Evolutionary conservation across 2,888 invertebrate species (phyloP).

Genomic region (Disparrhopalites patrizii): DNA sequence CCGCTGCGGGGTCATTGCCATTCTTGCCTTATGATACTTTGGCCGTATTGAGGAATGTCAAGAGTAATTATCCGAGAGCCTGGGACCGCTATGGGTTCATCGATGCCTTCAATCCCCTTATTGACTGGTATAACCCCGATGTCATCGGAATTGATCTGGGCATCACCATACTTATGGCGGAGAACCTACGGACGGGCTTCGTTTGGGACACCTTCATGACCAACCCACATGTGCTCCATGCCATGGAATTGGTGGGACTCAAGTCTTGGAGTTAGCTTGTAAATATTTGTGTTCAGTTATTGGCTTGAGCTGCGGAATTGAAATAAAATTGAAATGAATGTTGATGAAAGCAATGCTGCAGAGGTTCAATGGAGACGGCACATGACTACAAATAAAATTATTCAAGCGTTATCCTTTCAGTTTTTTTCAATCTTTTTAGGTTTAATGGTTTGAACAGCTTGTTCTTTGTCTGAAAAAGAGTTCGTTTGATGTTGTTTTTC

Average conservation of each 20-base stretch:
- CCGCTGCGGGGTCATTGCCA: constrained; percentile 42
- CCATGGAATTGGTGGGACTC: constrained; percentile 39
- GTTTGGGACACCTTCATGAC: constrained; percentile 42
- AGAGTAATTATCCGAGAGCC: constrained; percentile 33
- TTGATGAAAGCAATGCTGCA: too few relatives aligned
- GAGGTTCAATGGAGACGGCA: too few relatives aligned
- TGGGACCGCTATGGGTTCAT: constrained; percentile 41
- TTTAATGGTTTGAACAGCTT: too few relatives aligned
- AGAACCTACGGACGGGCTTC: constrained; percentile 39
- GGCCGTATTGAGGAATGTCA: constrained; percentile 35
- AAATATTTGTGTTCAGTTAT: too few relatives aligned
- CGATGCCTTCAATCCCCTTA: constrained; percentile 43
- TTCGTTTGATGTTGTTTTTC: too few relatives aligned
- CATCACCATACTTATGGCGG: constrained; percentile 43
- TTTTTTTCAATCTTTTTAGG: too few relatives aligned
- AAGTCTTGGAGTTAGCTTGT: neutral
- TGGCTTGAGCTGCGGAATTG: too few relatives aligned
- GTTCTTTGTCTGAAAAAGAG: too few relatives aligned
- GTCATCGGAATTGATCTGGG: constrained; percentile 46
- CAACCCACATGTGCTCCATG: constrained; percentile 33
- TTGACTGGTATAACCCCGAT: constrained; percentile 43
- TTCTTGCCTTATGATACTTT: constrained; percentile 43
- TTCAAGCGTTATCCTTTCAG: too few relatives aligned
- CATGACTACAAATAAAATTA: too few relatives aligned
- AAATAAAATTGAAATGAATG: too few relatives aligned